phyloP scores from a whole-genome alignment of 1,140 invertebrate genomes.

The Parapsyche elsis region DNA sequence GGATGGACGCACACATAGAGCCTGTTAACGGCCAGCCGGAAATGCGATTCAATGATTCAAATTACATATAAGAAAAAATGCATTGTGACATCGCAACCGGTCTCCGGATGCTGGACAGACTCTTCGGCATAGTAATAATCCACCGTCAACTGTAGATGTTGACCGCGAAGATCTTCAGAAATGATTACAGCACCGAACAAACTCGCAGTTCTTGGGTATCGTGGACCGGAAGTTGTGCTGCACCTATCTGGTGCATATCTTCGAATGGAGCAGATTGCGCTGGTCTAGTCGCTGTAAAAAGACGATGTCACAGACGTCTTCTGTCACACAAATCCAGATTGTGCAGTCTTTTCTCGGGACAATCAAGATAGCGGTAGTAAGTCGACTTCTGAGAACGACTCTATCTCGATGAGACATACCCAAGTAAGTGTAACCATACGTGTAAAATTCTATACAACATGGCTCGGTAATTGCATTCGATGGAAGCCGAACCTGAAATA shows the following conservation, averaged over 20 bases:
- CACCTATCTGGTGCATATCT: too few relatives aligned
- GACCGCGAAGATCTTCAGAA: too few relatives aligned
- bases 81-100: conserved; percentile 34
- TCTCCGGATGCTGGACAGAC: conserved; percentile 51
- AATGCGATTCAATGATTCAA: conserved; percentile 45
- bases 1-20: not conserved
- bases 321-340: too few relatives aligned
- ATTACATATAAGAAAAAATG: conserved; percentile 47
- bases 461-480: too few relatives aligned
- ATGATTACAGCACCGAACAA: too few relatives aligned
- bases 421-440: not conserved
- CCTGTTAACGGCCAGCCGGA: conserved; percentile 31
- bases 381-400: not conserved
- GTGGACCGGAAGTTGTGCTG: too few relatives aligned
- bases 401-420: not conserved
- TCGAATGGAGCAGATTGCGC: too few relatives aligned
- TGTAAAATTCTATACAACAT: not conserved
- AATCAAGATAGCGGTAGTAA: conserved; percentile 21
- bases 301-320: too few relatives aligned
- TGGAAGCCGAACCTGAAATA: too few relatives aligned
- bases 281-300: too few relatives aligned
- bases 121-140: not conserved
- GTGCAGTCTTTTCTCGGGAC: not conserved
- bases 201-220: too few relatives aligned
- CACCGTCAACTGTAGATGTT: too few relatives aligned